Percentiles rank a stretch among this genome's conserved stretches.
Conservation (phyloP, 2,888 invertebrate species). For the Allygus modestus region DNA sequence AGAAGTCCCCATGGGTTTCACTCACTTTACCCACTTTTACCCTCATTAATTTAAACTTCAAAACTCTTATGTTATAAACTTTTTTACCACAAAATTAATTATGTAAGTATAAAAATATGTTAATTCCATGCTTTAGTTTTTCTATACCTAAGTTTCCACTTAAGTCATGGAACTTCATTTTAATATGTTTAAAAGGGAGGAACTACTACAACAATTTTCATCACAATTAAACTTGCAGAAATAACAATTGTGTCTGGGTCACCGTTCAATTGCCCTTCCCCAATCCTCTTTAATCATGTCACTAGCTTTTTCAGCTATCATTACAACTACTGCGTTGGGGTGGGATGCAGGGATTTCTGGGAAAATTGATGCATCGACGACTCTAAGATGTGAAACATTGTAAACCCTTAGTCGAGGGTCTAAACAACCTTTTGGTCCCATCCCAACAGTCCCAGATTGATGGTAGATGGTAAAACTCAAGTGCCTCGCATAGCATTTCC, state of each 20-base stretch:
- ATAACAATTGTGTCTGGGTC: neutral
- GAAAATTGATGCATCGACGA: conserved; percentile 84
- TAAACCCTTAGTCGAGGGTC: conserved; percentile 79
- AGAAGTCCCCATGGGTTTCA: too few relatives aligned
- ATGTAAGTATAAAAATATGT: too few relatives aligned
- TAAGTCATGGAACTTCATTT: too few relatives aligned
- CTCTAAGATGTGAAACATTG: conserved; percentile 80
- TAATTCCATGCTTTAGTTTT: too few relatives aligned
- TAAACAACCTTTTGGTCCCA: conserved; percentile 78
- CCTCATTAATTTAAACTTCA: too few relatives aligned
- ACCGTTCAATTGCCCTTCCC: conserved; percentile 45
- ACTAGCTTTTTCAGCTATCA: conserved; percentile 83
- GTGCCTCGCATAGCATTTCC: conserved; percentile 81
- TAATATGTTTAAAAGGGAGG: neutral
- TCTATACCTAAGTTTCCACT: too few relatives aligned
- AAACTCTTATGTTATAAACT: too few relatives aligned
- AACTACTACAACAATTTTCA: neutral
- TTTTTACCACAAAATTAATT: too few relatives aligned
- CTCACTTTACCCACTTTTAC: too few relatives aligned
- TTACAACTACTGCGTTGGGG: conserved; percentile 82
- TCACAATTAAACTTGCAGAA: neutral
- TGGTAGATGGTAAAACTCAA: conserved; percentile 82
- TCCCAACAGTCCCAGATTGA: conserved; percentile 77
- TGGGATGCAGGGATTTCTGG: conserved; percentile 82
- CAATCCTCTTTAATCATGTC: conserved; percentile 71